Evolutionary conservation across 2,888 invertebrate genomes (phyloP).

Genomic region (Melanophora roralis): DNA sequence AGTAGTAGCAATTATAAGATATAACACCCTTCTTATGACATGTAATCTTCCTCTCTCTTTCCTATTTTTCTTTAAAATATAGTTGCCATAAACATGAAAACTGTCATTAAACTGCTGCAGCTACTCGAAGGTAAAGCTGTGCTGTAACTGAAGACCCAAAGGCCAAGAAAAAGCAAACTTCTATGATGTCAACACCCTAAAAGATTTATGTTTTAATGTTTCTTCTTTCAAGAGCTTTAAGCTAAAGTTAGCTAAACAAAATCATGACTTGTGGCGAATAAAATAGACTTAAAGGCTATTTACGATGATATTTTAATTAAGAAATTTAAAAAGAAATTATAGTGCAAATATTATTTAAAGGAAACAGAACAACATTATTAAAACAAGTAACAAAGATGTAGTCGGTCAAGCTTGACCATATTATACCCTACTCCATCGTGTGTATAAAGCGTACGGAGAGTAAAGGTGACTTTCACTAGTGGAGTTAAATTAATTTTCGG

Average conservation of each 20-base stretch:
- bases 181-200: slow-evolving; percentile 37
- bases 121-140: neutral
- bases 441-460: no score
- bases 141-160: neutral
- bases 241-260: neutral
- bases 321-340: no score
- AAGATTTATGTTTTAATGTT: neutral
- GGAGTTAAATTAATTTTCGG: no score
- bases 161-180: neutral
- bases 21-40: slow-evolving; percentile 65
- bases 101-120: slow-evolving; percentile 36
- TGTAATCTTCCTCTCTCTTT: slow-evolving; percentile 4
- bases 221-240: neutral
- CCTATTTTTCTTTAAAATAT: slow-evolving; percentile 1
- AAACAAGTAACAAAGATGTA: no score
- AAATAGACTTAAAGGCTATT: neutral
- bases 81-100: slow-evolving; percentile 23
- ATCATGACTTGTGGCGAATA: neutral
- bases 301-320: no score
- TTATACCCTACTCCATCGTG: no score
- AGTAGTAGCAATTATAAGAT: slow-evolving; percentile 71
- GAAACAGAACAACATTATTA: no score
- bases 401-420: no score
- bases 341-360: no score
- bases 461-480: no score